A percentile compares a stretch with the other conserved stretches of the same genome.
Evolutionary conservation across 2,797 vertebrate genomes (phyloP).

Genomic region (Calcarius lapponicus): DNA sequence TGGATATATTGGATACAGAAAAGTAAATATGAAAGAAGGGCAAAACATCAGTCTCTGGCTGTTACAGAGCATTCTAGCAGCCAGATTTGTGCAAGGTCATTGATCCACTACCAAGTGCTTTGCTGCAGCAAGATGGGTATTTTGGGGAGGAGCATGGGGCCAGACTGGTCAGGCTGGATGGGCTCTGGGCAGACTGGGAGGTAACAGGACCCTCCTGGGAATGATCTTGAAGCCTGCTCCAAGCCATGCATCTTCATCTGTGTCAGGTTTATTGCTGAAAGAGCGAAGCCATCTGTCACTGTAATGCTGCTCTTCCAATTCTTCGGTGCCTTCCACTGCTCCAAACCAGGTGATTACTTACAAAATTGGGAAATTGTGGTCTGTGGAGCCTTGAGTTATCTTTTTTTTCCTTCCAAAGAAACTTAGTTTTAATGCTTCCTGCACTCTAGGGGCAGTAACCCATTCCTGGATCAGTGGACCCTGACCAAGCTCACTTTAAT

Average conservation of each 20-base stretch:
- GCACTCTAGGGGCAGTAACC: neutral
- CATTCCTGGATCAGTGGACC: neutral
- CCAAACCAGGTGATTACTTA: neutral
- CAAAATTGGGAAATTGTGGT: neutral
- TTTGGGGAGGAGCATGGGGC: neutral
- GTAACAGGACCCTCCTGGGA: neutral
- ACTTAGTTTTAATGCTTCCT: neutral
- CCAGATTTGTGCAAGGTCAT: neutral
- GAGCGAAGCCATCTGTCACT: constrained; percentile 7
- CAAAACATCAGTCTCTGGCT: neutral
- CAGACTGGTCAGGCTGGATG: neutral
- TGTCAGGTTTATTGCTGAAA: constrained; percentile 59
- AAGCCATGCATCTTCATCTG: constrained; percentile 32
- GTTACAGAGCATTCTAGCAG: neutral
- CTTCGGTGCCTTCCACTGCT: neutral
- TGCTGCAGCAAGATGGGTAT: neutral
- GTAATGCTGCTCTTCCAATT: neutral
- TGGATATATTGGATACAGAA: neutral
- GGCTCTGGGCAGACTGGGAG: neutral
- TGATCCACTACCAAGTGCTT: neutral
- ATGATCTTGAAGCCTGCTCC: neutral
- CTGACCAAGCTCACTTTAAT: neutral
- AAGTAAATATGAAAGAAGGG: neutral
- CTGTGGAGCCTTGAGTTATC: neutral
- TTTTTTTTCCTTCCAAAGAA: neutral